These are phyloP conservation scores for Limonius californicus DNA, from an alignment of 1,140 invertebrate genomes.

Conservation along the genomic window DNA sequence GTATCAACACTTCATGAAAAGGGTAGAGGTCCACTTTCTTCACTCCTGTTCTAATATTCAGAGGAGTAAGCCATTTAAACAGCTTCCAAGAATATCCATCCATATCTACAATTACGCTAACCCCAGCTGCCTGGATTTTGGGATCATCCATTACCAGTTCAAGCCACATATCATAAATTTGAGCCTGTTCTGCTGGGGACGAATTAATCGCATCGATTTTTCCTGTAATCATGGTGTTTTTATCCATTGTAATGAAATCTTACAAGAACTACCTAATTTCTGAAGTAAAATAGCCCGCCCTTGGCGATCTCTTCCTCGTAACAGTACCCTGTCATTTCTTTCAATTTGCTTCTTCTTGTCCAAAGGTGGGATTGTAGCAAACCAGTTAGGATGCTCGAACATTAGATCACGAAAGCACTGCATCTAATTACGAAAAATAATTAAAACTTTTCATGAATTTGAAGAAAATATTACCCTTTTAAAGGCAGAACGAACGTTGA, in stretches of 20 bases:
- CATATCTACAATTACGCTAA: slow-evolving; percentile 44
- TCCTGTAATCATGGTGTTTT: not conserved
- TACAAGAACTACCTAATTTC: slow-evolving; percentile 44
- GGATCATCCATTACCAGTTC: not conserved
- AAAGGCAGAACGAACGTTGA: slow-evolving; percentile 38
- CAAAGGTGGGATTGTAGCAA: slow-evolving; percentile 33
- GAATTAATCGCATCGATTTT: not conserved
- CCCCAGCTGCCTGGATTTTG: slow-evolving; percentile 39
- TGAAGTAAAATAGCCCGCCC: slow-evolving; percentile 43
- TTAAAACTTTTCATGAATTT: too few species aligned
- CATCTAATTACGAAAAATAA: too few species aligned
- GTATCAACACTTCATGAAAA: slow-evolving; percentile 34
- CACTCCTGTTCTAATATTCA: slow-evolving; percentile 35
- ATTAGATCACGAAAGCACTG: slow-evolving; percentile 35
- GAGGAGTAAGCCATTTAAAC: slow-evolving; percentile 42
- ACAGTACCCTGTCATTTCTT: slow-evolving; percentile 34
- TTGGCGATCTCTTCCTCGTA: slow-evolving; percentile 37
- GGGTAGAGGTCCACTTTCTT: slow-evolving; percentile 40
- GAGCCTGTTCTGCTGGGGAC: not conserved
- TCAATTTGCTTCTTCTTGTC: slow-evolving; percentile 33
- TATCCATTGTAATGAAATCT: too few species aligned
- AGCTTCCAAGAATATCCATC: slow-evolving; percentile 37
- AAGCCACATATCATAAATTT: not conserved
- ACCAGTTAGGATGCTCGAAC: slow-evolving; percentile 41
- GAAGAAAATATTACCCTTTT: too few species aligned